Evolutionary conservation across 2,888 invertebrate genomes (phyloP).

Genomic region (Axea sp.): DNA sequence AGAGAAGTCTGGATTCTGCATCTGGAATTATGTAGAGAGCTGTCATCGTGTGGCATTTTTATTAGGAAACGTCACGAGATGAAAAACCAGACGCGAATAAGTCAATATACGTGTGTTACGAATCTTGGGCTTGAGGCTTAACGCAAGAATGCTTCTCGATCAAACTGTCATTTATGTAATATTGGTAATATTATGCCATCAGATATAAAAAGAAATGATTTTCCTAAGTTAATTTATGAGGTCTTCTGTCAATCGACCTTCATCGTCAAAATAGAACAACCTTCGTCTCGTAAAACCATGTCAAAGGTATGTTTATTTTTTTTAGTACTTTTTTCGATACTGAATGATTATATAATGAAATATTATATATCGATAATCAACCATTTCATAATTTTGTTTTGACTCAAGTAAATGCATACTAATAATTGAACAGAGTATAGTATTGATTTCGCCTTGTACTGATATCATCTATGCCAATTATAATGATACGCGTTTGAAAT

Average conservation of each 20-base stretch:
- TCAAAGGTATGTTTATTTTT: constrained; percentile 37
- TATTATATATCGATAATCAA: not conserved
- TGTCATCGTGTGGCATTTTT: constrained; percentile 29
- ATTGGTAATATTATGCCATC: constrained; percentile 21
- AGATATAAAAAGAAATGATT: constrained; percentile 45
- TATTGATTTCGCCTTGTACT: too few relatives aligned
- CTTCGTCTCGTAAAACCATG: constrained; percentile 41
- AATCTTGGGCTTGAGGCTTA: constrained; percentile 13
- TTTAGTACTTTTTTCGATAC: constrained; percentile 23
- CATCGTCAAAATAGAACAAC: constrained; percentile 44
- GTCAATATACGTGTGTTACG: constrained; percentile 34
- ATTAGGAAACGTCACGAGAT: constrained; percentile 45
- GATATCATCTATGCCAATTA: constrained; percentile 1
- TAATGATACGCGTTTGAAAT: constrained; percentile 2
- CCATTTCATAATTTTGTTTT: constrained; percentile 4
- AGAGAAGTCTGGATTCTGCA: constrained; percentile 39
- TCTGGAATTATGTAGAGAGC: constrained; percentile 42
- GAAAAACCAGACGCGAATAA: constrained; percentile 37
- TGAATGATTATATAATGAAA: constrained; percentile 4
- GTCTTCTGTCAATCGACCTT: constrained; percentile 50
- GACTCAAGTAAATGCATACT: not conserved
- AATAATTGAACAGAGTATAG: too few relatives aligned
- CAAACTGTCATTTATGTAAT: constrained; percentile 48
- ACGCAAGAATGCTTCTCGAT: constrained; percentile 35
- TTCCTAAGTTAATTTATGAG: constrained; percentile 43